Evolutionary conservation across 2,113 vertebrate species (phyloP), one percentile per base, ranked within the genome.

Genomic region (Pseudolaguvia tuberculata): DNA sequence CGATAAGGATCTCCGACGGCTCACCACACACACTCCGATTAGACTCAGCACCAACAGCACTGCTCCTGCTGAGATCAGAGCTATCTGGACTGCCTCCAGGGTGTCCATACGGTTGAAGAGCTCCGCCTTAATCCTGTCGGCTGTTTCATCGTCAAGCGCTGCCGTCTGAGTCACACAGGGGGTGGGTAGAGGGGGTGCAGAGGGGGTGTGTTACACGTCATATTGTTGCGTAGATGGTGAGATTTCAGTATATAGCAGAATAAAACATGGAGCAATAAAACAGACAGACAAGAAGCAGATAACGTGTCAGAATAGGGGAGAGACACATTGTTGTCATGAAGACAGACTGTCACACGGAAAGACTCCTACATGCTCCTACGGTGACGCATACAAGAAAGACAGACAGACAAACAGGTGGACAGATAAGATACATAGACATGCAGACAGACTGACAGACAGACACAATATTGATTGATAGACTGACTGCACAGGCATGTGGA

Each of bases 91-190:
- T 0, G 21, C 1, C 7, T 84, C 82, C 79, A 99, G 83, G 15
- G 91, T 63, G 17, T 86, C 45, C 39, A 98, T 72, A 1, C 79
- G 88, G 3, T 79, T 47, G 0, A 87, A 78, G 55, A 99, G 89
- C 85, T 89, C 86, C 0, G 0, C 20, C 85, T 92, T 93, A 79
- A 99, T 92, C 90, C 83, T 85, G 56, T 90, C 76, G 5, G 95
- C 96, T 1, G 94, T 94, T 4, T 78, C 86, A 1, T 97, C 92
- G 1, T 93, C 93, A 79, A 99, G 69, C 25, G 78, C 72, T 0
- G 91, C 96, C 56, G 94, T 92, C 96, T 99, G 85, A 59, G 35
- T 42, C 45, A 75, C 48, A 68, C 52, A 47, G 52, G 8, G 39
- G 39, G n/a, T n/a, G n/a, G n/a, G n/a, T n/a, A n/a, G n/a, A n/a